phyloP scores from a whole-genome alignment of 2,797 vertebrate species.

The Enteromius argenteus region DNA sequence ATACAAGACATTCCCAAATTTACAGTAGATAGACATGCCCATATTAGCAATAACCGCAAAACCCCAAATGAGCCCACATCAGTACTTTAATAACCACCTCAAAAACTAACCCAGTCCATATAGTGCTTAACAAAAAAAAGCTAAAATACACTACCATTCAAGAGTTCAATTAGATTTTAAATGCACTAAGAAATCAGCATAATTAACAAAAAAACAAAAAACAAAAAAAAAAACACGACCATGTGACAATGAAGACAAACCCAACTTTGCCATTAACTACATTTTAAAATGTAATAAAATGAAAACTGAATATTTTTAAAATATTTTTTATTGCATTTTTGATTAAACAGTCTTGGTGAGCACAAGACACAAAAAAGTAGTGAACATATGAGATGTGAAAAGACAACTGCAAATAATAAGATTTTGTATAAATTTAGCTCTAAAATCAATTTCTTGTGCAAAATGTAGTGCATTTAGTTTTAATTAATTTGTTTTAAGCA shows the following conservation, averaged over 20 bases:
- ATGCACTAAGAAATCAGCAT: not conserved
- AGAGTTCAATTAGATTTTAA: too few relatives aligned
- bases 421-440: not conserved
- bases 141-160: not conserved
- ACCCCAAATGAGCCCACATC: not conserved
- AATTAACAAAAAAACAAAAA: not conserved
- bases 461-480: not conserved
- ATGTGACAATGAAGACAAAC: not conserved
- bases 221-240: not conserved
- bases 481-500: not conserved
- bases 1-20: constrained; percentile 1
- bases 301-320: not conserved
- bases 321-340: not conserved
- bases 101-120: not conserved
- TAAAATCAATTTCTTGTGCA: not conserved
- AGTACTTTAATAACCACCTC: not conserved
- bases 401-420: not conserved
- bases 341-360: not conserved
- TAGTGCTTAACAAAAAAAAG: not conserved
- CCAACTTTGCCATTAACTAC: not conserved
- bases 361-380: not conserved
- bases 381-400: not conserved
- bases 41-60: not conserved
- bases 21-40: not conserved
- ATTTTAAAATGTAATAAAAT: not conserved